Evolutionary conservation across 2,888 invertebrate species (phyloP), one percentile per base, ranked within the genome.

Genomic region (Patella caerulea): DNA sequence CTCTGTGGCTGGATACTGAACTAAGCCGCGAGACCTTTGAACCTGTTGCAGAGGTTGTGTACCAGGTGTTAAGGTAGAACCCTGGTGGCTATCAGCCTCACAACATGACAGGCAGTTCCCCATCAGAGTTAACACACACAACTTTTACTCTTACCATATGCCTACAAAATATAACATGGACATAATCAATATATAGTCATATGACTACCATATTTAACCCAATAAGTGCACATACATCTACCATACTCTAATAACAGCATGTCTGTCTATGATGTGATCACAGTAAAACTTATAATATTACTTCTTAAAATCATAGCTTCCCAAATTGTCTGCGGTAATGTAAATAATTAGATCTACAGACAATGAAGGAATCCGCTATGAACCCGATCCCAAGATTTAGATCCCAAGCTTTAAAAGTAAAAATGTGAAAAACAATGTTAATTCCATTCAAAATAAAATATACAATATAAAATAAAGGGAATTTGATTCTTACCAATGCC

Each of bases 31-130:
- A 14, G 73, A 72, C n/a, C 75, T 29, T 73, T n/a, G 55, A 74
- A 34, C 5, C 72, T 55, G 70, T 78, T 59, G 19, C 80, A 75
- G 76, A 77, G 81, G 75, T 73, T 80, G 65, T 17, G 72, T 78
- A 29, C 81, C 82, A 76, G 78, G 80, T 79, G 79, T 83, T 45
- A 76, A 78, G 54, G 82, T 81, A 74, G 83, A 77, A 81, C 85
- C 81, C 75, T 82, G 78, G 71, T 83, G 84, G 79, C 86, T 86
- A 76, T 85, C 83, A 78, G 86, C 84, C 81, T 88, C 88, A 88
- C 88, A 88, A 82, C 89, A 89, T 81, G 88, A 87, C 82, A 87
- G 81, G 83, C 89, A 89, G 86, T 88, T 88, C 86, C 89, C 89
- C 89, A 89, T 89, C 86, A 83, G 85, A 84, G 75, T 74, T 78